A percentile compares a stretch with the other conserved stretches of the same genome.
These are phyloP conservation scores for Premnoplex brunnescens DNA, from an alignment of 2,797 vertebrate genomes.

Conservation along the genomic window DNA sequence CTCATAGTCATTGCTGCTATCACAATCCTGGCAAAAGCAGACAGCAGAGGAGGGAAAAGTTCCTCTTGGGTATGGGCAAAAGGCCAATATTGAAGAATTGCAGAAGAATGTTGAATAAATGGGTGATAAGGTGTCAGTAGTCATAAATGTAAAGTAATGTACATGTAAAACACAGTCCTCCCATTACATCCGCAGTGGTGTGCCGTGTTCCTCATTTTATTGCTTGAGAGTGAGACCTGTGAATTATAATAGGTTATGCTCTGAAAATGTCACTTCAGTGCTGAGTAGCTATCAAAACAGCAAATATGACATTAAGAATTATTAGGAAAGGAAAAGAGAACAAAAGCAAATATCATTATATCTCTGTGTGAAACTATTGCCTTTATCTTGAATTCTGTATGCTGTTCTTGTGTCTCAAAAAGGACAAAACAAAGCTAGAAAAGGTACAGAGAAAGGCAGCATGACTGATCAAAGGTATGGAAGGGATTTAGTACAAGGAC, in stretches of 20 bases:
- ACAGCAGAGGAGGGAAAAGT: neutral
- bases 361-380: neutral
- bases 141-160: neutral
- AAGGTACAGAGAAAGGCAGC: neutral
- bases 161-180: neutral
- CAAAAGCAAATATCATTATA: slow-evolving; percentile 21
- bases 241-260: neutral
- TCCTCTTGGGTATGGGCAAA: neutral
- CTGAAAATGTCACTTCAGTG: slow-evolving; percentile 41
- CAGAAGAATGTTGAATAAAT: neutral
- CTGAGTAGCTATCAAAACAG: slow-evolving; percentile 25
- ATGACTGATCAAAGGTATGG: slow-evolving; percentile 10
- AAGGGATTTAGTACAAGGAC: neutral
- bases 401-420: neutral
- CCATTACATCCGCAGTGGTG: neutral
- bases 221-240: neutral
- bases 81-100: neutral
- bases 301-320: slow-evolving; percentile 43
- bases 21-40: neutral
- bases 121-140: neutral
- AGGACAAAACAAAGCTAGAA: slow-evolving; percentile 22
- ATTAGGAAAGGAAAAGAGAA: slow-evolving; percentile 22
- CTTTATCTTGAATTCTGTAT: slow-evolving; percentile 24
- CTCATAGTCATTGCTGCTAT: neutral
- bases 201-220: neutral